phyloP scores from a whole-genome alignment of 1,140 invertebrate species.

The Leptinotarsa texana region DNA sequence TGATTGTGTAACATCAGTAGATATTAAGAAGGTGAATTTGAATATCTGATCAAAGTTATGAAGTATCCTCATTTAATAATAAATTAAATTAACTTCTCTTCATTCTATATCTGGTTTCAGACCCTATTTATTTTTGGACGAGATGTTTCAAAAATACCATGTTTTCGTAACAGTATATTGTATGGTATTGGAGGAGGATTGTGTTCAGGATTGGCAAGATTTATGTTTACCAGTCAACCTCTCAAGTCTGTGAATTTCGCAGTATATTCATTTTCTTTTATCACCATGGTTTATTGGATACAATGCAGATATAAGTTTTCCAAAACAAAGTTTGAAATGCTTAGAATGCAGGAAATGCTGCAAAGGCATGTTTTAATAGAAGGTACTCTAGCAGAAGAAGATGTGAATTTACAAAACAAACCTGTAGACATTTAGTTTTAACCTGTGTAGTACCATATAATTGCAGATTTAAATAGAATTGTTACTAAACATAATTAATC shows the following conservation, averaged over 20 bases:
- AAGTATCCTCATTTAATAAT: no score
- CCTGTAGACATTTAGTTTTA: slow-evolving; percentile 6
- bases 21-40: no score
- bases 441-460: no score
- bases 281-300: slow-evolving; percentile 62
- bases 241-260: slow-evolving; percentile 58
- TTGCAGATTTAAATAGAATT: no score
- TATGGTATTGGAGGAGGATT: slow-evolving; percentile 65
- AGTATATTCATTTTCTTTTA: slow-evolving; percentile 59
- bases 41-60: no score
- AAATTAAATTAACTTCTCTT: no score
- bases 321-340: slow-evolving; percentile 55
- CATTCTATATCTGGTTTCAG: slow-evolving; percentile 38
- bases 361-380: slow-evolving; percentile 52
- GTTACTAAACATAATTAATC: no score
- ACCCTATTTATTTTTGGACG: slow-evolving; percentile 61
- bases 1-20: no score
- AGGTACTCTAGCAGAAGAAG: slow-evolving; percentile 46
- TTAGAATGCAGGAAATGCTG: slow-evolving; percentile 54
- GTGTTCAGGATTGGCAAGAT: slow-evolving; percentile 59
- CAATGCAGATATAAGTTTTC: slow-evolving; percentile 61
- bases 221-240: slow-evolving; percentile 64
- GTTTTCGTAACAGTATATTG: slow-evolving; percentile 66
- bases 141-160: slow-evolving; percentile 66
- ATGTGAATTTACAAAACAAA: slow-evolving; percentile 3